Percentiles rank a stretch among this genome's conserved stretches.
Conservation (phyloP, 2,888 invertebrate species). For the Amiota communis region DNA sequence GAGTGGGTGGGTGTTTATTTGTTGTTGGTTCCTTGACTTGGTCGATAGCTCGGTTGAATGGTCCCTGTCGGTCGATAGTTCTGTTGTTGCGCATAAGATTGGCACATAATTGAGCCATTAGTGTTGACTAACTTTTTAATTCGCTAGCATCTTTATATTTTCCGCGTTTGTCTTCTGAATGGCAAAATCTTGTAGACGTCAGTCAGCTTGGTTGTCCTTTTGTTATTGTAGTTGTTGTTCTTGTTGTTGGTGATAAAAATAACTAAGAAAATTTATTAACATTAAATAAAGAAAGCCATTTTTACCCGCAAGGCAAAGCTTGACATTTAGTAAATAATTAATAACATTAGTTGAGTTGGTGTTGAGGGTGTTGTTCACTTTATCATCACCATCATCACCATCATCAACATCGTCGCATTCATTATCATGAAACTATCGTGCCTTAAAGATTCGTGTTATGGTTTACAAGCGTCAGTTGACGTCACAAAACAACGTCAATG, state of each 20-base stretch:
- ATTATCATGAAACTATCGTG: no score
- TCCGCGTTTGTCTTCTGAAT: neutral
- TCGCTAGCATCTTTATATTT: neutral
- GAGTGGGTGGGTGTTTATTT: no score
- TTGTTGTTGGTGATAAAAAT: neutral
- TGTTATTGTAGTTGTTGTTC: no score
- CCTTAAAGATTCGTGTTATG: neutral
- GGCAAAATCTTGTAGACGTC: no score
- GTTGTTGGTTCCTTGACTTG: no score
- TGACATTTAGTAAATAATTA: conserved; percentile 4
- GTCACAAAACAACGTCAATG: neutral
- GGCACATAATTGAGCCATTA: conserved; percentile 20
- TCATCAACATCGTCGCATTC: no score
- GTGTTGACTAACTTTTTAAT: neutral
- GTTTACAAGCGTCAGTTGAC: neutral
- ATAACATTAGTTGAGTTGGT: conserved; percentile 1
- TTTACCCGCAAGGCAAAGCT: neutral
- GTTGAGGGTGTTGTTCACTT: no score
- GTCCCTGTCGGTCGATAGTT: no score
- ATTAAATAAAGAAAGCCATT: neutral
- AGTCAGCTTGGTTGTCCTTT: no score
- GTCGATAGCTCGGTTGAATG: no score
- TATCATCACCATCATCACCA: no score
- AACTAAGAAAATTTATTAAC: neutral
- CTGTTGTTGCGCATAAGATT: conserved; percentile 4